Evolutionary conservation across 2,113 vertebrate genomes (phyloP), one percentile per base, ranked within the genome.

Genomic region (Leucoraja erinaceus): DNA sequence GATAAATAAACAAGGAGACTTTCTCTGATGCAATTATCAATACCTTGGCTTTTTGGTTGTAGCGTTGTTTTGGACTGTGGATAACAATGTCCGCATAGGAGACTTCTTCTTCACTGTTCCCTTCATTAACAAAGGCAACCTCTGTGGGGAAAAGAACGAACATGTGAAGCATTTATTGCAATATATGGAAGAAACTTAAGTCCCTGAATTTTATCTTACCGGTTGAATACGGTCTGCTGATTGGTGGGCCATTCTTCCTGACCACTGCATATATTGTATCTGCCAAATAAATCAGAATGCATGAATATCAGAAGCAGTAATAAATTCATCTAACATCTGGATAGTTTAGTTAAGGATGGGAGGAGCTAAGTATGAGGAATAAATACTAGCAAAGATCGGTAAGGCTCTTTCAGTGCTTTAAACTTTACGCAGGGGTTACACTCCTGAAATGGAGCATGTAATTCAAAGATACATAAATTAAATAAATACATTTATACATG

Each of bases 71-170:
- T 25, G 90, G 90, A 54, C n/a, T 28, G 38, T 54, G 66, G 72
- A 91, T 91, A 16, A 91, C 68, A 72, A 91, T 91, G 22, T 91
- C 90, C 54, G 90, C 90, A 72, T 91, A 91, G 9, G 90, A 74
- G 66, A 91, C 90, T 74, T 91, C 90, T 54, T 90, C n/a, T 54
- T 74, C 90, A 91, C 22, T 61, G 11, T 31, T 86, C 11, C n/a
- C 22, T 38, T 90, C 88, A 66, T 38, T 38, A 47, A 90, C 9
- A 70, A 10, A 70, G 22, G 22, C 14, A 33, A 31, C n/a, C 10
- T 72, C 68, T 74, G 31, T 54, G 10, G 63, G 68, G 61, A 61
- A 61, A 22, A 91, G 38, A 72, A 54, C 7, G 20, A 91, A 3
- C 0, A 18, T 33, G 33, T 47, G 8, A 47, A 25, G 25, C 90